Percentiles rank a stretch among this genome's conserved stretches.
Conservation (phyloP, 1,140 invertebrate species). For the Zelostemma sp. region DNA sequence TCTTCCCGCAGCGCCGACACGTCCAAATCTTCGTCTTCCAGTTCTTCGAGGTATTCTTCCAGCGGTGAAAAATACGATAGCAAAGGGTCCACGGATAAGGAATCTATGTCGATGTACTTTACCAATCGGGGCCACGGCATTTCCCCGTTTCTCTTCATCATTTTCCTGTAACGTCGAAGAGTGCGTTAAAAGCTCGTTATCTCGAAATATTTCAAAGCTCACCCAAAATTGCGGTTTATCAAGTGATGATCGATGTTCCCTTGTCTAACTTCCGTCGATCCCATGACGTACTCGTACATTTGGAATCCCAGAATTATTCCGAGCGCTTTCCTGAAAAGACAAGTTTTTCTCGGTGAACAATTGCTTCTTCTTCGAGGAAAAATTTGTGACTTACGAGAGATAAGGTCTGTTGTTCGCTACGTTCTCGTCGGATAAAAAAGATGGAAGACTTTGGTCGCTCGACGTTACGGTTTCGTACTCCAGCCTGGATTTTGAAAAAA, state of each 20-base stretch:
- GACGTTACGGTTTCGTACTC: conserved; percentile 51
- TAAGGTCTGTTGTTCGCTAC: conserved; percentile 73
- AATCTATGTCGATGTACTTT: conserved; percentile 50
- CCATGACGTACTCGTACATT: conserved; percentile 60
- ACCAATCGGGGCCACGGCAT: conserved; percentile 49
- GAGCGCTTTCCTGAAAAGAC: conserved; percentile 63
- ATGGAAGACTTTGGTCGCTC: conserved; percentile 35
- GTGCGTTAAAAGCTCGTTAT: no score
- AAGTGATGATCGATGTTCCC: conserved; percentile 15
- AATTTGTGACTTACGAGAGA: conserved; percentile 67
- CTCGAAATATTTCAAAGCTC: conserved; percentile 13
- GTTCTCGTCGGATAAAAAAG: conserved; percentile 71
- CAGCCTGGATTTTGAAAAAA: conserved; percentile 34
- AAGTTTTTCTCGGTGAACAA: conserved; percentile 15
- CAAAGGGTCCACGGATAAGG: conserved; percentile 40
- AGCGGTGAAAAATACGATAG: conserved; percentile 53
- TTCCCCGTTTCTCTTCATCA: conserved; percentile 46
- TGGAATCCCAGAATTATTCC: conserved; percentile 68
- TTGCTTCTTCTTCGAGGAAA: conserved; percentile 5
- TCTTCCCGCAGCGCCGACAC: conserved; percentile 25
- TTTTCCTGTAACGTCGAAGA: conserved; percentile 51
- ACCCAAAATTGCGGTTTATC: conserved; percentile 26
- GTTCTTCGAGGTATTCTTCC: conserved; percentile 51
- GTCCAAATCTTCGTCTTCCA: conserved; percentile 29
- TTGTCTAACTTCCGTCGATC: conserved; percentile 55